Evolutionary conservation across 1,140 invertebrate genomes (phyloP), one percentile per base, ranked within the genome.

Genomic region (Sycophaga agraensis): DNA sequence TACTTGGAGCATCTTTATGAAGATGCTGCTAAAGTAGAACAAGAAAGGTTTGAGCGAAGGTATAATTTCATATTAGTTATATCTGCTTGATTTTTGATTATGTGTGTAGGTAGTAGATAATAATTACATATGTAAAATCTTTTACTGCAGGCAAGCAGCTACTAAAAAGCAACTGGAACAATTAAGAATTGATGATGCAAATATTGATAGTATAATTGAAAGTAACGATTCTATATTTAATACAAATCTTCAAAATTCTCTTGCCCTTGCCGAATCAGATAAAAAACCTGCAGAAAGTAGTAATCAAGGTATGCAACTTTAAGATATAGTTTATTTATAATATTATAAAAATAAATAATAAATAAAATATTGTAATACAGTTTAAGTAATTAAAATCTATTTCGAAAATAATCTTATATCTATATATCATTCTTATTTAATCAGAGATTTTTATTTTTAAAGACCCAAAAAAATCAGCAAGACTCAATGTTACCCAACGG

Each of bases 1-100:
- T 91, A 89, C 72, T 77, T 94, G 5, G 91, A 94, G 72, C 86
- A 89, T 64, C 83, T 89, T 61, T 83, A 91, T 46, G 87, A 91
- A 67, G 90, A 91, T 53, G 82, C 86, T 37, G 85, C 88, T 39
- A 83, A 84, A 68, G 71, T 78, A 1, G 91, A 94, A 66, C 85
- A 87, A 35, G 88, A 91, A 69, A 84, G 87, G 70, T 84, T 87
- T 64, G 86, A 89, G 73, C 74, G 71, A 62, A 72, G 75, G 77
- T 74, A 59, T n/a, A 4, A 39, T 21, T 24, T 14, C 21, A 39
- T 22, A 31, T 14, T 21, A 9, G 19, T 42, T 46, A 31, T 31
- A n/a, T n/a, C n/a, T n/a, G n/a, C n/a, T n/a, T n/a, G n/a, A n/a
- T n/a, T n/a, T n/a, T n/a, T n/a, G n/a, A n/a, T 26, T 9, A 55